phyloP scores from a whole-genome alignment of 2,113 vertebrate genomes.

The Tragulus kanchil region DNA sequence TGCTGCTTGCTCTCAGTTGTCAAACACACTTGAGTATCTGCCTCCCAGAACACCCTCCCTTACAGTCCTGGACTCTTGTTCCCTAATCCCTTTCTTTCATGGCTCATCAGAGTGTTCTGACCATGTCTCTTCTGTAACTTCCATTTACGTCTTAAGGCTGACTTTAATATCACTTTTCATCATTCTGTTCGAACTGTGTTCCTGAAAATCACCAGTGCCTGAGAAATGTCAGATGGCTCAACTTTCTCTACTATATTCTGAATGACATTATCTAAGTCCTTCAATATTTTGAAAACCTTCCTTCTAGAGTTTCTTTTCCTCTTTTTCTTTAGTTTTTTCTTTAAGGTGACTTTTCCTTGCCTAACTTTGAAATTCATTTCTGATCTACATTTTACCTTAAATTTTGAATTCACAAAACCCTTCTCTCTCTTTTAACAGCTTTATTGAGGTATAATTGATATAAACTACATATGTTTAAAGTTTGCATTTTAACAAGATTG shows the following conservation, averaged over 20 bases:
- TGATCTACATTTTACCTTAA: not conserved
- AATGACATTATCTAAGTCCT: not conserved
- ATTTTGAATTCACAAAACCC: not conserved
- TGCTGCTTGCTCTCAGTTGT: not conserved
- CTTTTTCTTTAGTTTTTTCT: not conserved
- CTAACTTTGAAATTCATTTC: not conserved
- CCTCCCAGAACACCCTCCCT: not conserved
- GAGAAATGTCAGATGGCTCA: not conserved
- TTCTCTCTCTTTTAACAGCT: not conserved
- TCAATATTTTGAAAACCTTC: not conserved
- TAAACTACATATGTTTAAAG: not conserved
- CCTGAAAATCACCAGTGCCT: not conserved
- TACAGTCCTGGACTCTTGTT: not conserved
- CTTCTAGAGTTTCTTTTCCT: not conserved
- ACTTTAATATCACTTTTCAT: conserved; percentile 13
- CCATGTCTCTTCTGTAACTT: not conserved
- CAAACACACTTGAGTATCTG: not conserved
- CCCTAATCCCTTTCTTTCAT: not conserved
- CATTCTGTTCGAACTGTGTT: not conserved
- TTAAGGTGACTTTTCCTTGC: conserved; percentile 6
- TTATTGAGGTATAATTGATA: not conserved
- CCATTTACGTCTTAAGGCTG: not conserved
- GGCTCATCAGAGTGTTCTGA: not conserved
- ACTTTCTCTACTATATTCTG: not conserved
- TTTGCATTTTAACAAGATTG: not conserved